A percentile compares a stretch with the other conserved stretches of the same genome.
These are phyloP conservation scores for Chelidonichthys spinosus DNA, from an alignment of 2,797 vertebrate genomes.

Conservation along the genomic window DNA sequence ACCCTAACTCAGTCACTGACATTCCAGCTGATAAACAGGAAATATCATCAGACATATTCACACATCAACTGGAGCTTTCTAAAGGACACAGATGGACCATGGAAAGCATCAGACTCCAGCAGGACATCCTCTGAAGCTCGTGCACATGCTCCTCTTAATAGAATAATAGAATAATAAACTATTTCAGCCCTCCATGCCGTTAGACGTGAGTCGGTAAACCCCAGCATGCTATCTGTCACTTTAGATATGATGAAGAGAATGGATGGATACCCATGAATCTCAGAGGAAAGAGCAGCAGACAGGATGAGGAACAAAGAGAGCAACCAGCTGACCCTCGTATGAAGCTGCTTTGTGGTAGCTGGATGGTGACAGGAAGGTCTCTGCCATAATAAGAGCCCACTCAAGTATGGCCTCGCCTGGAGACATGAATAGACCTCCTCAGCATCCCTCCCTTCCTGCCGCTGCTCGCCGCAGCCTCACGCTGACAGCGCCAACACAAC, in stretches of 20 bases:
- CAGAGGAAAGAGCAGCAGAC: conserved; percentile 8
- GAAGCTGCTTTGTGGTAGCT: conserved; percentile 58
- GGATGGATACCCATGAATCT: no score
- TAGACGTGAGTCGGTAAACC: background rate
- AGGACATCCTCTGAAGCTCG: conserved; percentile 2
- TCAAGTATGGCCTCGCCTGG: conserved; percentile 51
- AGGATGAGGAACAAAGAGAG: conserved; percentile 34
- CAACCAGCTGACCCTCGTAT: conserved; percentile 40
- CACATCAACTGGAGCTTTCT: background rate
- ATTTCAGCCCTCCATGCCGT: background rate
- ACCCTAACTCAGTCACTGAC: no score
- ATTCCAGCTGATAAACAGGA: no score
- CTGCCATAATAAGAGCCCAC: conserved; percentile 61
- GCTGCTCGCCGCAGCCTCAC: conserved; percentile 52
- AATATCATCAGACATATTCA: background rate
- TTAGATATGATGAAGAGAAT: background rate
- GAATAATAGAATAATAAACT: no score
- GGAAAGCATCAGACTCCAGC: background rate
- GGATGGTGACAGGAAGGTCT: conserved; percentile 65
- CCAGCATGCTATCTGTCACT: background rate
- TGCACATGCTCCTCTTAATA: background rate
- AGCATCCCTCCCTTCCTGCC: conserved; percentile 59
- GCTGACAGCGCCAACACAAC: conserved; percentile 75
- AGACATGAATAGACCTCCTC: conserved; percentile 73
- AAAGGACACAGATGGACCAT: background rate